Evolutionary conservation across 1,140 invertebrate species (phyloP).

Genomic region (Camponotus floridanus): DNA sequence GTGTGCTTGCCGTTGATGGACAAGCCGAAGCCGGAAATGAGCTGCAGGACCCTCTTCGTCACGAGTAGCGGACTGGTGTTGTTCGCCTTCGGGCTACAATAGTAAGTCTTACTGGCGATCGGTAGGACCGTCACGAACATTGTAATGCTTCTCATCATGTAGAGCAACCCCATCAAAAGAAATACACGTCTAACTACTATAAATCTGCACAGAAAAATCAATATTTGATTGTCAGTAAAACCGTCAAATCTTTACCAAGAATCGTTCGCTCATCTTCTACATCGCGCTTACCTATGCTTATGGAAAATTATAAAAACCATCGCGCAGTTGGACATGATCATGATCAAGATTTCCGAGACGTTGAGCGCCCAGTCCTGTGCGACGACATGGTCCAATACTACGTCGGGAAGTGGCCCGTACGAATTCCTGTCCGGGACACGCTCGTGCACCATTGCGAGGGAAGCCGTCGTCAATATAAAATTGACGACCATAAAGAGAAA

Average conservation of each 20-base stretch:
- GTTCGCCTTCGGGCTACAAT: conserved; percentile 94
- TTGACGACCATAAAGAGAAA: conserved; percentile 88
- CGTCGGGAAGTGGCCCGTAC: conserved; percentile 92
- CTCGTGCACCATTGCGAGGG: conserved; percentile 94
- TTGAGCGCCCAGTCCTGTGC: conserved; percentile 92
- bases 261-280: not conserved
- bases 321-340: conserved; percentile 91
- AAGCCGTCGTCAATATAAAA: conserved; percentile 89
- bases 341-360: conserved; percentile 95
- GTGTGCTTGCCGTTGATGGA: conserved; percentile 96
- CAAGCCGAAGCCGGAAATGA: conserved; percentile 95
- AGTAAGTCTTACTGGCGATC: conserved; percentile 93
- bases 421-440: conserved; percentile 91
- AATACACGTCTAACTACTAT: conserved; percentile 94
- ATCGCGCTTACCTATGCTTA: conserved; percentile 89
- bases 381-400: conserved; percentile 92
- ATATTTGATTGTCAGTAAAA: not conserved
- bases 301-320: conserved; percentile 93
- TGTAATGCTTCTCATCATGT: conserved; percentile 94
- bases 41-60: conserved; percentile 90
- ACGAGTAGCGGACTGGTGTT: conserved; percentile 88
- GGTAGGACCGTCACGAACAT: conserved; percentile 96
- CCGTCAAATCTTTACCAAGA: not conserved
- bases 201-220: conserved; percentile 87
- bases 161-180: conserved; percentile 93